Percentiles rank a stretch among this genome's conserved stretches.
Evolutionary conservation across 2,797 vertebrate genomes (phyloP).

Genomic region (Huso huso): DNA sequence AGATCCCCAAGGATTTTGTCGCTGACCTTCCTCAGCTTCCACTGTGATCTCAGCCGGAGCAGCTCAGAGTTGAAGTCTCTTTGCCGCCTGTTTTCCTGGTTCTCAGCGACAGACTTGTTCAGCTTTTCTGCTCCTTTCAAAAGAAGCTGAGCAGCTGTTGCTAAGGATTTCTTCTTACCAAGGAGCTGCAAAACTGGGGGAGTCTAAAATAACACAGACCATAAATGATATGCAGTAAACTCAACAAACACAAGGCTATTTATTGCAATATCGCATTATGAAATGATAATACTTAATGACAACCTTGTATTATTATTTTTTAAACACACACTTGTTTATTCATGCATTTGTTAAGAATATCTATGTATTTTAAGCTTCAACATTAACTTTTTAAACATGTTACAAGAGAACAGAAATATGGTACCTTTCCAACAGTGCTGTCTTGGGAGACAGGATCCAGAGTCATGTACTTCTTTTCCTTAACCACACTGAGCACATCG

Average conservation of each 20-base stretch:
- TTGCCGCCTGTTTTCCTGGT: constrained; percentile 86
- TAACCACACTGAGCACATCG: constrained; percentile 89
- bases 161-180: constrained; percentile 90
- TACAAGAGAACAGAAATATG: too few species aligned
- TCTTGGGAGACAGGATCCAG: constrained; percentile 91
- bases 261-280: not conserved
- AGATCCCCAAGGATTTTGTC: constrained; percentile 97
- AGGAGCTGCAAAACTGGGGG: constrained; percentile 90
- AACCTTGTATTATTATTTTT: too few species aligned
- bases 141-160: constrained; percentile 85
- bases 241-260: not conserved
- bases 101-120: constrained; percentile 85
- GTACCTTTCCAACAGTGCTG: constrained; percentile 51
- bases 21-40: constrained; percentile 95
- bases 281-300: not conserved
- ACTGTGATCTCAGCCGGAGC: constrained; percentile 83
- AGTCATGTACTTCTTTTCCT: constrained; percentile 96
- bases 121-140: constrained; percentile 89
- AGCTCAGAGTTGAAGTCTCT: constrained; percentile 94
- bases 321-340: too few species aligned
- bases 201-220: constrained; percentile 49
- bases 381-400: too few species aligned
- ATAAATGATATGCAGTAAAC: not conserved
- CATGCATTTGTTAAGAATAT: too few species aligned
- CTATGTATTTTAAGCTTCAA: too few species aligned